These are phyloP conservation scores for Prunella strophiata DNA, from an alignment of 2,797 vertebrate species.

Conservation along the genomic window DNA sequence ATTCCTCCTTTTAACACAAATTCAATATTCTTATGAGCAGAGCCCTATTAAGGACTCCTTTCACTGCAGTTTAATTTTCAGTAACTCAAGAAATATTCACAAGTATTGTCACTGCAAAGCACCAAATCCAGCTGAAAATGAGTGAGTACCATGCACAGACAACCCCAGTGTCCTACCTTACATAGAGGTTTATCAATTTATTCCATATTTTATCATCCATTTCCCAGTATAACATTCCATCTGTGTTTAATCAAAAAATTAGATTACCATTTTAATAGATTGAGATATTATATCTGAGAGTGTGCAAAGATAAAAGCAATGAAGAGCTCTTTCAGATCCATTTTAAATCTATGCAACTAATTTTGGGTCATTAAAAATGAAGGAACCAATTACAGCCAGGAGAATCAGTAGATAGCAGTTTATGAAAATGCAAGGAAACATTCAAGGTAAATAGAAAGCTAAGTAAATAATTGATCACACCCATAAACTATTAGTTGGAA, in stretches of 20 bases:
- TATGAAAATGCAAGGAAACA: slow-evolving; percentile 12
- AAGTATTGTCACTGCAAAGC: neutral
- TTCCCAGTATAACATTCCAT: neutral
- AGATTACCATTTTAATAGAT: slow-evolving; percentile 46
- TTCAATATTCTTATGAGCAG: slow-evolving; percentile 42
- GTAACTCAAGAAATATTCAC: slow-evolving; percentile 17
- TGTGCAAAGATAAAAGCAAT: slow-evolving; percentile 2
- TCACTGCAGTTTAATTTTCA: slow-evolving; percentile 29
- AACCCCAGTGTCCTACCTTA: neutral
- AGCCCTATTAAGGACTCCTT: neutral
- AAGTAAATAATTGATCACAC: neutral
- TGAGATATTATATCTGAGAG: neutral
- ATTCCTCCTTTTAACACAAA: slow-evolving; percentile 32
- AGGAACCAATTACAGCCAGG: neutral
- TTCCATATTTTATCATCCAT: neutral
- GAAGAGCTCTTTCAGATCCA: neutral
- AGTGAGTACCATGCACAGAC: neutral
- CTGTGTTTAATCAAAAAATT: slow-evolving; percentile 36
- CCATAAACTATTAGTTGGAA: neutral
- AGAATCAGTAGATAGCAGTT: neutral
- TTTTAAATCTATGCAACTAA: slow-evolving; percentile 15
- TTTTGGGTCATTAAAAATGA: slow-evolving; percentile 31
- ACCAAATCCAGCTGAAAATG: neutral
- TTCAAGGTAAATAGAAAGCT: neutral
- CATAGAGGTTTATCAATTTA: slow-evolving; percentile 1